Evolutionary conservation across 1,140 invertebrate species (phyloP), one percentile per base, ranked within the genome.

Genomic region (Agrypnia vestita): DNA sequence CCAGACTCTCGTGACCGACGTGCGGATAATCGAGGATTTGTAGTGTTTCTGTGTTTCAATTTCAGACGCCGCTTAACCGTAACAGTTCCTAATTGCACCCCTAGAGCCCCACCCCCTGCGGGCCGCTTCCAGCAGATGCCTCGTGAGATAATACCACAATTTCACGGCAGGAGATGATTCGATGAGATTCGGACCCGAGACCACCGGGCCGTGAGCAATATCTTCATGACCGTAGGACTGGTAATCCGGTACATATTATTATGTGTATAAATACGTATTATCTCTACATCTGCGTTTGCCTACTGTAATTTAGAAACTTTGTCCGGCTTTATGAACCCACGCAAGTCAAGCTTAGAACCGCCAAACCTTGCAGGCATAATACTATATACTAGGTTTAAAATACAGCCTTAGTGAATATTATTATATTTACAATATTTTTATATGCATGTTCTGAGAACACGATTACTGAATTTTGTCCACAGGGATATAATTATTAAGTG

Each of bases 131-230:
- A 17, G 15, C 64, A 69, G 64, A 69, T 69, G 64, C 64, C 64
- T 69, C 19, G 43, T 8, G 64, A 69, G 64, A 69, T 69, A 46
- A 69, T 69, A 19, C 44, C 44, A 69, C 64, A 69, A 69, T 69
- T 69, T 69, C 64, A 69, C 64, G 64, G 64, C 64, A 15, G 44
- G 12, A 47, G n/a, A 46, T 35, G 44, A 69, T 69, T 17, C 35
- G 19, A 47, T 19, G 64, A 35, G 15, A 69, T 10, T 69, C 43
- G 64, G 9, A 17, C 44, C 44, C 10, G 15, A n/a, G 44, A 49
- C 64, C 64, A 49, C 43, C 17, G 21, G 44, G 46, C 43, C 64
- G 64, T 69, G 3, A 64, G 64, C 35, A 43, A 13, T n/a, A 43
- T 35, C 15, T 7, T 46, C 43, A 8, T 12, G 44, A 13, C 64